Evolutionary conservation across 2,888 invertebrate species (phyloP).

Genomic region (Crioceris asparagi): DNA sequence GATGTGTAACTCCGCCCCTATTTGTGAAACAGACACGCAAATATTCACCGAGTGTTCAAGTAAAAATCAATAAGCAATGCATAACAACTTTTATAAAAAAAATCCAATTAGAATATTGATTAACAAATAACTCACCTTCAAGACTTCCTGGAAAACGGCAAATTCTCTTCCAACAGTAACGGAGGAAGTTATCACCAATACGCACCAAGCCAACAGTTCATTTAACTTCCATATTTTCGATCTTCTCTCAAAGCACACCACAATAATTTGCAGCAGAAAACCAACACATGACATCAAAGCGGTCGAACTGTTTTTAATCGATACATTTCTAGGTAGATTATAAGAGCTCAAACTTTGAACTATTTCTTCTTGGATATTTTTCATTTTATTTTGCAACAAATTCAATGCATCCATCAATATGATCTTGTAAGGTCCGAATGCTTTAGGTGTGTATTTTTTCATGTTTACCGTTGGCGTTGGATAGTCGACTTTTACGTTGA

Average conservation of each 20-base stretch:
- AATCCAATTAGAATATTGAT: too few relatives aligned
- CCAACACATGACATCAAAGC: constrained; percentile 17
- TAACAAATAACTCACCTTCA: constrained; percentile 19
- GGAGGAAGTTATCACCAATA: constrained; percentile 17
- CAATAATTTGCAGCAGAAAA: constrained; percentile 20
- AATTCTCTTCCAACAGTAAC: constrained; percentile 9
- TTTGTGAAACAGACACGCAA: too few relatives aligned
- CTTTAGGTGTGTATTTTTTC: constrained; percentile 7
- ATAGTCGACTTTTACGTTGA: constrained; percentile 13
- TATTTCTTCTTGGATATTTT: background rate
- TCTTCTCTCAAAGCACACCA: constrained; percentile 13
- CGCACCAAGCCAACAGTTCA: constrained; percentile 23
- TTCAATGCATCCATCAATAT: background rate
- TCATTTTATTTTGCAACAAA: background rate
- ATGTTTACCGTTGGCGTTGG: too few relatives aligned
- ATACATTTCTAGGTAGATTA: too few relatives aligned
- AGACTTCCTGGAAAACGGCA: constrained; percentile 10
- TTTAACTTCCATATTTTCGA: constrained; percentile 18
- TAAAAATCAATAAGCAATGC: too few relatives aligned
- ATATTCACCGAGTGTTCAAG: too few relatives aligned
- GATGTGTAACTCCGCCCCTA: too few relatives aligned
- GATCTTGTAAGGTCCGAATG: constrained; percentile 4
- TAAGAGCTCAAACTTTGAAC: background rate
- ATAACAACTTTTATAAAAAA: too few relatives aligned
- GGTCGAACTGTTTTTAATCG: too few relatives aligned